Base-by-base conservation (phyloP, 2,888 invertebrate species). In the Carterocephalus palaemon region DNA sequence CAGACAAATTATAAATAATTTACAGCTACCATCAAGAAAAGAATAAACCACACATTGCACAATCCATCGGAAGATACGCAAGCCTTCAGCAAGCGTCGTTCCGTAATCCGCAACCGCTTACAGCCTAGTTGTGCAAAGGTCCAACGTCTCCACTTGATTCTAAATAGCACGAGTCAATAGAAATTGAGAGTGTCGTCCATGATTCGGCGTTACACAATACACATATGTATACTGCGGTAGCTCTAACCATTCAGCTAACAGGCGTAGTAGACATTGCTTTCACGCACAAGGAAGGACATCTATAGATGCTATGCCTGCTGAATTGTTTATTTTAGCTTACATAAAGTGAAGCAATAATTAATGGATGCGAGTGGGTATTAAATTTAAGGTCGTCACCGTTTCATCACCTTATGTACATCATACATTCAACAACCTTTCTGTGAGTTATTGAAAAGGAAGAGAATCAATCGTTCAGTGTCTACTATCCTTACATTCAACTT, bases 181-280 rank as follows among this genome's bases (percentile, higher is more conserved):
- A 82, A 82, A 81, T 64, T 65, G 70, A 78, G 73, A 81, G 80
- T 81, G 74, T 58, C 59, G 47, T 52, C 64, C 60, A 67, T 67
- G 66, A 70, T 74, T 74, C 61, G 60, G 49, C 54, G 66, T 75
- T 78, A 68, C 71, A 76, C 59, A 57, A 57, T 54, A 61, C 61
- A 55, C 60, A 52, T 56, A 59, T 62, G 57, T 59, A 51, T 12
- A 28, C 28, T 15, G 15, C 20, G 23, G 43, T 22, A 24, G 32
- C 41, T 64, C 68, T 72, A 74, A 73, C 59, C 62, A 62, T 56
- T 67, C 62, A 65, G 64, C 67, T 62, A 73, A 74, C 70, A 65
- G 61, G 51, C 54, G 52, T 28, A 62, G 49, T 60, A 50, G 65
- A 58, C 57, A 65, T 19, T 33, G 75, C 83, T 84, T 83, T 84